Percentiles rank a stretch among this genome's conserved stretches.
Evolutionary conservation across 2,797 vertebrate species (phyloP).

Genomic region (Sciurus vulgaris): DNA sequence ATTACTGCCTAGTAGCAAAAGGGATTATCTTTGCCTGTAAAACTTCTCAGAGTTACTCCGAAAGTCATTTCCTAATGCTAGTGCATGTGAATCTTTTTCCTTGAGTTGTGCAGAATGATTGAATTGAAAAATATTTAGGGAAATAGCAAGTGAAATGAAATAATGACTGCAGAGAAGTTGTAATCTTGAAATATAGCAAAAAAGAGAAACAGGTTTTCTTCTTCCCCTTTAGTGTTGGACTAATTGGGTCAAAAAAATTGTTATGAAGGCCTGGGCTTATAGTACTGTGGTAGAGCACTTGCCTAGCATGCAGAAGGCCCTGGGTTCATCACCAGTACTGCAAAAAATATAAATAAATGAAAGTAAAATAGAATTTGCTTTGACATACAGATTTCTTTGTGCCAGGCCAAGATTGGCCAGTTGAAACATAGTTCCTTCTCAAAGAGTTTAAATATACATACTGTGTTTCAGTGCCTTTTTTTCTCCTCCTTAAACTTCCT

Average conservation of each 20-base stretch:
- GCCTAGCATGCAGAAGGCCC: too few relatives aligned
- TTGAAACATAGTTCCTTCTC: slow-evolving; percentile 13
- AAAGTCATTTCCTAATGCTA: slow-evolving; percentile 33
- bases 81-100: neutral
- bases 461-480: neutral
- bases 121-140: neutral
- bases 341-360: too few relatives aligned
- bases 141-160: neutral
- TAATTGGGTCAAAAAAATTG: neutral
- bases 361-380: neutral
- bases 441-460: slow-evolving; percentile 1
- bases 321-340: too few relatives aligned
- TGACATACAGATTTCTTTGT: neutral
- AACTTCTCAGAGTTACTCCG: neutral
- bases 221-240: neutral
- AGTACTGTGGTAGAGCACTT: too few relatives aligned
- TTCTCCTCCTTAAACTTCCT: neutral
- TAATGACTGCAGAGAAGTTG: neutral
- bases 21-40: neutral
- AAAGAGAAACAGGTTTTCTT: slow-evolving; percentile 15
- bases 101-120: slow-evolving; percentile 10
- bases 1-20: slow-evolving; percentile 6
- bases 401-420: neutral
- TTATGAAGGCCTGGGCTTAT: too few relatives aligned
- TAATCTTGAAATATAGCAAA: slow-evolving; percentile 3